phyloP scores from a whole-genome alignment of 2,113 vertebrate species.

The Indicator indicator region DNA sequence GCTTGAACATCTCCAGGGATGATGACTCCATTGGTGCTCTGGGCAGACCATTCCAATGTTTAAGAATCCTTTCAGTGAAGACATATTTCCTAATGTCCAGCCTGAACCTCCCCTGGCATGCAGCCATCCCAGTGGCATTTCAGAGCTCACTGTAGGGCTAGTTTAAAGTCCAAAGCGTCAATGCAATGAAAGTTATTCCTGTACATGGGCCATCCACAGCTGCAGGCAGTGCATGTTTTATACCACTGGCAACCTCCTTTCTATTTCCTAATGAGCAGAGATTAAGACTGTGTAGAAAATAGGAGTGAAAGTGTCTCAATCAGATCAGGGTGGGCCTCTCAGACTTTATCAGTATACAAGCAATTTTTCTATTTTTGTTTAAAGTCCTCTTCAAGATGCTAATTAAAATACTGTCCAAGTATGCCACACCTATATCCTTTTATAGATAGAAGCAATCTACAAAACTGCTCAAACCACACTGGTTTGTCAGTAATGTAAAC shows the following conservation, averaged over 20 bases:
- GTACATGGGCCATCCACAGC: neutral
- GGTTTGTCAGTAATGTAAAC: neutral
- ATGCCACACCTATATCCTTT: neutral
- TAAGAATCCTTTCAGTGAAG: no score
- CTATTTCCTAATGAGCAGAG: neutral
- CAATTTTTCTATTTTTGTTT: neutral
- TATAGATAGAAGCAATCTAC: constrained; percentile 16
- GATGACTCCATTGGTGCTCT: no score
- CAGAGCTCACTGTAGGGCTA: neutral
- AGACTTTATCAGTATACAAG: neutral
- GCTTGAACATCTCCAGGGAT: no score
- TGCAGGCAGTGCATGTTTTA: neutral
- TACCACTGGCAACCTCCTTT: neutral
- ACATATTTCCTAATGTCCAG: no score
- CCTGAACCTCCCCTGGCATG: no score
- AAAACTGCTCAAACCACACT: neutral
- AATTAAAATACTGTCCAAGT: neutral
- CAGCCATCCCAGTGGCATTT: neutral
- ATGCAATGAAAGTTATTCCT: neutral
- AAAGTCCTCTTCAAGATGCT: neutral
- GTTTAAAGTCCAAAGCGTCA: constrained; percentile 3
- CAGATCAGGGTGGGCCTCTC: neutral
- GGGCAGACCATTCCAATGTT: no score
- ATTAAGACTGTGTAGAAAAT: constrained; percentile 14
- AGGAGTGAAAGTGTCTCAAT: neutral